Percentiles rank a stretch among this genome's conserved stretches.
phyloP scores from a whole-genome alignment of 2,113 vertebrate species.

The Crotophaga sulcirostris region DNA sequence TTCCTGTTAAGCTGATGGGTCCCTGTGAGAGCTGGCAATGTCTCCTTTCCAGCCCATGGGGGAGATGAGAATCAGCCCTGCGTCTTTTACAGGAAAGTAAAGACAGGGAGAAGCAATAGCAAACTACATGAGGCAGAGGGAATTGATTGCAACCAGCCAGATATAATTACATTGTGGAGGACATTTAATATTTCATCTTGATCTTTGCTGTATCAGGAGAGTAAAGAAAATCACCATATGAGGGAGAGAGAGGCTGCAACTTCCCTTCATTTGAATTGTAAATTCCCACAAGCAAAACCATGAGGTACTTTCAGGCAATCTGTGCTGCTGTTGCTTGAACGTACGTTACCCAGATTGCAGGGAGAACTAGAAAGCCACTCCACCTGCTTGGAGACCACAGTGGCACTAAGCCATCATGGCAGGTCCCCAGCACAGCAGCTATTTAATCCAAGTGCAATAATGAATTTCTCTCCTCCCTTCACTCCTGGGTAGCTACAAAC shows the following conservation, averaged over 20 bases:
- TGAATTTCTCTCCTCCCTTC: not conserved
- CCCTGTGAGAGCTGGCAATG: not conserved
- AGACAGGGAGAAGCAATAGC: not conserved
- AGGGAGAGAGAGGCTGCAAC: not conserved
- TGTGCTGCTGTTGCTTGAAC: not conserved
- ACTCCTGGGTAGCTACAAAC: not conserved
- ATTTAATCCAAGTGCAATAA: not conserved
- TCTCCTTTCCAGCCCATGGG: not conserved
- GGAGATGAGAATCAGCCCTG: not conserved
- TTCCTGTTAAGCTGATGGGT: not conserved
- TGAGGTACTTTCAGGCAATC: not conserved
- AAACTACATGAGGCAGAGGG: constrained; percentile 7
- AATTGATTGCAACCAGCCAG: constrained; percentile 50
- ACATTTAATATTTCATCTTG: constrained; percentile 60
- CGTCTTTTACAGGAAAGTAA: constrained; percentile 6
- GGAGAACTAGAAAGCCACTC: not conserved
- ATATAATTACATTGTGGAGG: constrained; percentile 50
- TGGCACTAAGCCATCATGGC: not conserved
- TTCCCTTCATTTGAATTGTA: constrained; percentile 43
- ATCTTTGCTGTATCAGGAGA: constrained; percentile 16
- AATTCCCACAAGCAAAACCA: constrained; percentile 22
- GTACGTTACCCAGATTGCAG: not conserved
- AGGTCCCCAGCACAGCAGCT: constrained; percentile 9
- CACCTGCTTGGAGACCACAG: not conserved
- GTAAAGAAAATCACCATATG: constrained; percentile 34